Conservation (phyloP, 2,888 invertebrate genomes). For the Agrenia bidenticulata region DNA sequence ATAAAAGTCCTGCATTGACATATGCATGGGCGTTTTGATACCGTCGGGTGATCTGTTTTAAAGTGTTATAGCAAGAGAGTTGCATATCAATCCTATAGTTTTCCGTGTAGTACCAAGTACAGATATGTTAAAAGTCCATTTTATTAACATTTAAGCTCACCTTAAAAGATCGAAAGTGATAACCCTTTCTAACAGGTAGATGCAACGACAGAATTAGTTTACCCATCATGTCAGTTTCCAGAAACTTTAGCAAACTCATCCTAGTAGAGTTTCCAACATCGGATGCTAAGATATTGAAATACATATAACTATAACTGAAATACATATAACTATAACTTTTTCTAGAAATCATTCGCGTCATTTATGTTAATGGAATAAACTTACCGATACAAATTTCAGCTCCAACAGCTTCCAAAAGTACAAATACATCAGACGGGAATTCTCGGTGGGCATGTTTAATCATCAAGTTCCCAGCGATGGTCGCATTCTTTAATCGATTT, state of each 20-base stretch:
- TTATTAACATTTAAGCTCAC: slow-evolving; percentile 4
- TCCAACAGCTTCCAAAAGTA: slow-evolving; percentile 60
- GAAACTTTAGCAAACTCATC: slow-evolving; percentile 32
- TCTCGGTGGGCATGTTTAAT: slow-evolving; percentile 67
- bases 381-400: slow-evolving; percentile 54
- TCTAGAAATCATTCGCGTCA: too few species aligned
- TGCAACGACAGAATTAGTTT: slow-evolving; percentile 35
- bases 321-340: too few species aligned
- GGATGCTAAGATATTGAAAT: slow-evolving; percentile 1
- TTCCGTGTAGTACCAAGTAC: neutral
- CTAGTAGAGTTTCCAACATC: slow-evolving; percentile 8
- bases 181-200: slow-evolving; percentile 31
- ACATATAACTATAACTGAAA: too few species aligned
- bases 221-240: slow-evolving; percentile 33
- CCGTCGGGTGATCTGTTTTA: slow-evolving; percentile 47
- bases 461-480: slow-evolving; percentile 70
- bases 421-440: slow-evolving; percentile 71
- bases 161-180: slow-evolving; percentile 40
- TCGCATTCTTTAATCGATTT: slow-evolving; percentile 58
- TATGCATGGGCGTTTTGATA: slow-evolving; percentile 49
- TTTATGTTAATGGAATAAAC: neutral
- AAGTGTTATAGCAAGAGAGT: slow-evolving; percentile 2
- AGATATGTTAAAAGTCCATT: neutral
- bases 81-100: slow-evolving; percentile 5
- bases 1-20: slow-evolving; percentile 43